A percentile compares a stretch with the other conserved stretches of the same genome.
Evolutionary conservation across 2,797 vertebrate species (phyloP).

Genomic region (Malurus leucopterus): DNA sequence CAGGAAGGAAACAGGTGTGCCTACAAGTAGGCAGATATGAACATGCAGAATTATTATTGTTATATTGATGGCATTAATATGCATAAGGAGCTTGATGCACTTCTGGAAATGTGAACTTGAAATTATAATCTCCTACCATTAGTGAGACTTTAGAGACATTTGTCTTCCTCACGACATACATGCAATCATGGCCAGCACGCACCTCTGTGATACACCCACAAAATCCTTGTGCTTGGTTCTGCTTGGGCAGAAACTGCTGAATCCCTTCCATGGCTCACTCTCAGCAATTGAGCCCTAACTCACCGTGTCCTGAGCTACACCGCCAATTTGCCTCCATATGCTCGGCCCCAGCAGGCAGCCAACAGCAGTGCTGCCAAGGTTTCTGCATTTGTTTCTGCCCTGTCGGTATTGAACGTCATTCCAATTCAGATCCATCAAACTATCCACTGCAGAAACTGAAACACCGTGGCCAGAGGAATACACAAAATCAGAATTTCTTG

Average conservation of each 20-base stretch:
- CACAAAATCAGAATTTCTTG: slow-evolving; percentile 17
- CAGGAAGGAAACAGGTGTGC: not conserved
- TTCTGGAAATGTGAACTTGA: not conserved
- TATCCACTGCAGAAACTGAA: not conserved
- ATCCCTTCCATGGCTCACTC: not conserved
- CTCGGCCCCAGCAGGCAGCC: not conserved
- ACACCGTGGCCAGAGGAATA: not conserved
- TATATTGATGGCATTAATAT: not conserved
- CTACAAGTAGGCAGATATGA: not conserved
- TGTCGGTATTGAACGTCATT: not conserved
- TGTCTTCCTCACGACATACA: fast-evolving
- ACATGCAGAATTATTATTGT: not conserved
- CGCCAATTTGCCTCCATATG: not conserved
- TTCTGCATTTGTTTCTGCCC: slow-evolving; percentile 5
- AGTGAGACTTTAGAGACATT: not conserved
- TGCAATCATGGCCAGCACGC: fast-evolving
- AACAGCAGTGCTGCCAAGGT: not conserved
- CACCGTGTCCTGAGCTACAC: not conserved
- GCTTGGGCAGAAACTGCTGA: not conserved
- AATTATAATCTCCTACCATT: not conserved
- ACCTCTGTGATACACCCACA: not conserved
- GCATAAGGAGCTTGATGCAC: not conserved
- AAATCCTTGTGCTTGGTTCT: not conserved
- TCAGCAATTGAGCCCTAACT: not conserved
- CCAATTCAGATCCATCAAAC: not conserved